Percentiles rank a stretch among this genome's conserved stretches.
Conservation (phyloP, 2,888 invertebrate species). For the Machimus rusticus region DNA sequence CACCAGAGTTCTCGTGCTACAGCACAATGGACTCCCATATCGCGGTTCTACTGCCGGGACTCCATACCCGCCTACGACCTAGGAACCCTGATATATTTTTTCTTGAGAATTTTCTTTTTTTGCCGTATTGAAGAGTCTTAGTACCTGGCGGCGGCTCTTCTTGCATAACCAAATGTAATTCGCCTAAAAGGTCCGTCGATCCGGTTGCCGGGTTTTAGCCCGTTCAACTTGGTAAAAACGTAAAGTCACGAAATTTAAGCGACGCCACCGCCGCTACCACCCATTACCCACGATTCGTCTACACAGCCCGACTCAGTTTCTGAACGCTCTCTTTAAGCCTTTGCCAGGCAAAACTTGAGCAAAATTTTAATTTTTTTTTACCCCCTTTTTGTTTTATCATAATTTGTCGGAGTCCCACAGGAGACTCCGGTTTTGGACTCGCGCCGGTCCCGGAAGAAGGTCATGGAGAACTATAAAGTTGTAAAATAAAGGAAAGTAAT, state of each 20-base stretch:
- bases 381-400: background rate
- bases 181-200: background rate
- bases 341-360: background rate
- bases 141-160: background rate
- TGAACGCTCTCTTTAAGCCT: background rate
- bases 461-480: conserved; percentile 26
- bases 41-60: background rate
- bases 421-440: background rate
- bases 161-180: conserved; percentile 15
- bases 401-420: background rate
- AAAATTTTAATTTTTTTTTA: background rate
- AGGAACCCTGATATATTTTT: background rate
- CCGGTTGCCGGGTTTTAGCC: background rate
- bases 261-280: background rate
- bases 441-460: background rate
- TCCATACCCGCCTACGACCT: background rate
- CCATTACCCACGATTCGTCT: background rate
- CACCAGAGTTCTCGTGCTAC: background rate
- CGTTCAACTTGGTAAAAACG: background rate
- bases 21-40: background rate
- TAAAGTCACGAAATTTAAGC: conserved; percentile 29
- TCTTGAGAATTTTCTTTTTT: background rate
- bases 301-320: background rate
- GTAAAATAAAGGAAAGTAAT: conserved; percentile 33
- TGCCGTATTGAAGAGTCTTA: background rate